Base-by-base conservation (phyloP, 2,113 vertebrate genomes). In the Struthidea cinerea region DNA sequence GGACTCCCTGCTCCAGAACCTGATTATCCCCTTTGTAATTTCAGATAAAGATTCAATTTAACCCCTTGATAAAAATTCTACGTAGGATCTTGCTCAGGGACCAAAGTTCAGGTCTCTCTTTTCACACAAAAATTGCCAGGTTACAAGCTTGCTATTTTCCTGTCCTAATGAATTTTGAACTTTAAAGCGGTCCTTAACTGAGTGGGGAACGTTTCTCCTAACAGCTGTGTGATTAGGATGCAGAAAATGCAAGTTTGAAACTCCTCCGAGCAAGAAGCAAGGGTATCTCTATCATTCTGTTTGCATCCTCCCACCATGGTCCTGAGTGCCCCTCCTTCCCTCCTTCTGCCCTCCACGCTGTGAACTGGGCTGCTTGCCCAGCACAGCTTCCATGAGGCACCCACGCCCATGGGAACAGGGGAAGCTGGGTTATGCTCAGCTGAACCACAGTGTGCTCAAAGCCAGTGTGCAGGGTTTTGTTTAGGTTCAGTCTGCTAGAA, bases 321-420 rank as follows among this genome's bases (percentile, higher is more conserved):
- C 23, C 18, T 1, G 2, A 64, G 5, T 16, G 7, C 60, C 20
- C 11, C 11, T 79, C 7, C 33, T 52, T 60, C 24, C 18, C 10
- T 32, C 24, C 8, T 30, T 28, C 27, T 3, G 6, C 60, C 8
- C 1, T 3, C 47, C 15, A 1, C 3, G 22, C 53, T 50, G 26
- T 46, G 69, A 55, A 15, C 20, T 2, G 6, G 32, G 16, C 33
- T 63, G 8, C 20, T 46, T 44, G 46, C 49, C 21, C 56, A 32
- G 35, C 3, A 2, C 37, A 32, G 32, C 37, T 21, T 52, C 57
- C 46, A 28, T 3, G 2, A 63, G 33, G 13, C 22, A 67, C 18
- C 13, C 3, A 9, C 0, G 1, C 20, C n/a, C 8, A 1, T 42
- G 22, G 15, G 23, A 89, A 3, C 26, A 9, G 3, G 19, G 16